Percentiles rank a stretch among this genome's conserved stretches.
Conservation (phyloP, 2,797 vertebrate genomes). For the Craterocephalus amniculus region DNA sequence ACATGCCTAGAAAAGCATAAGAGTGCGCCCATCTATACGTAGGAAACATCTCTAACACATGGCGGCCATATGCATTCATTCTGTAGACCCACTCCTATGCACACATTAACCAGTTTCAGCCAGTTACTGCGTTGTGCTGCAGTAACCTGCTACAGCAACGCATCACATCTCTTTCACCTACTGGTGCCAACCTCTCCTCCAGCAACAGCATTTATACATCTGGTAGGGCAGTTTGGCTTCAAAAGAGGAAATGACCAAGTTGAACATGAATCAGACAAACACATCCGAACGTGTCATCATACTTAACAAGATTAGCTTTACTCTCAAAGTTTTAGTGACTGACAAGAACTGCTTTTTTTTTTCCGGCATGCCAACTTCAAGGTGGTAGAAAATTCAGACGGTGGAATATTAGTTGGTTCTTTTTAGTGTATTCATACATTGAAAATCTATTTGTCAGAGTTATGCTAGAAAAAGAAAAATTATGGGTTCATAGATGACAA, state of each 20-base stretch:
- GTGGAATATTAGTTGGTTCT: not conserved
- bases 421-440: not conserved
- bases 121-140: slow-evolving; percentile 30
- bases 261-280: slow-evolving; percentile 17
- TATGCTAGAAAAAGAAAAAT: not conserved
- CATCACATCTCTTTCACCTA: slow-evolving; percentile 34
- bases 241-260: slow-evolving; percentile 33
- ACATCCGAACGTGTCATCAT: slow-evolving; percentile 8
- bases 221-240: slow-evolving; percentile 12
- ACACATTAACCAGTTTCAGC: slow-evolving; percentile 22
- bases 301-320: slow-evolving; percentile 6
- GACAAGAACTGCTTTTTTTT: not conserved
- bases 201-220: slow-evolving; percentile 40
- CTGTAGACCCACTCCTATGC: slow-evolving; percentile 11
- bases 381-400: not conserved
- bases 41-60: slow-evolving; percentile 59
- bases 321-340: not conserved
- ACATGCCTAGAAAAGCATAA: slow-evolving; percentile 40
- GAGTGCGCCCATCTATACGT: slow-evolving; percentile 37
- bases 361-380: not conserved
- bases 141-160: slow-evolving; percentile 37
- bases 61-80: slow-evolving; percentile 52
- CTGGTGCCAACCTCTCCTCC: slow-evolving; percentile 31
- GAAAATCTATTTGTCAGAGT: too few species aligned
- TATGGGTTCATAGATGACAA: too few species aligned